Base-by-base conservation (phyloP, 2,113 vertebrate genomes). In the Platysteira castanea region DNA sequence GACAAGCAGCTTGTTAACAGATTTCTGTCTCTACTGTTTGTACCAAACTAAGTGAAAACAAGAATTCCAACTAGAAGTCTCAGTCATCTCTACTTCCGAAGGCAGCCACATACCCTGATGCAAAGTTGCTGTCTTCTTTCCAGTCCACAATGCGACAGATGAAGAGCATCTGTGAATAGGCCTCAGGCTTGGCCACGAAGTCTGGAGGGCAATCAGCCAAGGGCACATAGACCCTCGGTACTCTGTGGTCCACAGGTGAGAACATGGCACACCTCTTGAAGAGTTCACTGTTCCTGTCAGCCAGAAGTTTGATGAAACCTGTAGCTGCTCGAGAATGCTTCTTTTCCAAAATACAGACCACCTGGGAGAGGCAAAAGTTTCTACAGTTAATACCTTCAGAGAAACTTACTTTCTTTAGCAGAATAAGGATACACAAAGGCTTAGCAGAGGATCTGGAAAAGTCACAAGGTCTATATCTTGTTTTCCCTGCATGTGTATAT, bases 261-360 rank as follows among this genome's bases (percentile, higher is more conserved):
- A 99, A 99, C 97, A 99, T 98, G 90, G 99, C 99, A 19, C 93
- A 98, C 27, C 98, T 98, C 96, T 90, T 98, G 87, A 98, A 98
- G 44, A 98, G 94, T 18, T 98, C 98, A 22, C 99, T 99, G 92
- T 98, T 98, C 93, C 98, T 99, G 92, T 99, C 99, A 5, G 98
- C 98, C 89, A 99, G 96, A 91, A 98, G 98, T 80, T 99, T 99
- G 86, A 99, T 98, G 95, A 99, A 98, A 81, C 99, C 99, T 2
- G 98, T 99, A 19, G 97, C 99, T 57, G 99, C 99, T 67, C 99
- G 98, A 8, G 99, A 99, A 97, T 99, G 99, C 78, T 99, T 99
- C 96, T 97, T 98, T 95, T 99, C 99, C 90, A 98, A 96, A 94
- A 99, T 99, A 94, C 98, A 99, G 95, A 99, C 99, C 93, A 99